phyloP scores from a whole-genome alignment of 1,140 invertebrate genomes.

The Venustaconcha ellipsiformis region DNA sequence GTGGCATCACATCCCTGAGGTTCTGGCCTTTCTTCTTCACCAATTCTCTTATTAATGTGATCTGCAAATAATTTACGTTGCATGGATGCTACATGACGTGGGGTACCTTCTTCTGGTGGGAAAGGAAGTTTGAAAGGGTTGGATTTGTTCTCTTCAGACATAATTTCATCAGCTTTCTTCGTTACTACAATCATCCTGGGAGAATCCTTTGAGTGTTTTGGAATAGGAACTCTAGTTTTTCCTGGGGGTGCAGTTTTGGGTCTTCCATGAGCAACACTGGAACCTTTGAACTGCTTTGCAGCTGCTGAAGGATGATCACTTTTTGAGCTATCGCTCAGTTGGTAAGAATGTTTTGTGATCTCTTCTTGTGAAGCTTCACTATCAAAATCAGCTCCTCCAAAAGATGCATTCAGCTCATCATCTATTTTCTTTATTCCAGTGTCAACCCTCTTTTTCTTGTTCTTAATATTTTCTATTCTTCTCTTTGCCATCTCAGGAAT shows the following conservation, averaged over 20 bases:
- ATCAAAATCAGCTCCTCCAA: conserved; percentile 45
- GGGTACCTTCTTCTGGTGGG: conserved; percentile 43
- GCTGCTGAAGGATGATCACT: conserved; percentile 23
- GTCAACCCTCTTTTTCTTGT: conserved; percentile 50
- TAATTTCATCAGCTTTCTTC: conserved; percentile 29
- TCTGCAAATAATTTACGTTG: conserved; percentile 51
- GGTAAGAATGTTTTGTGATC: conserved; percentile 22
- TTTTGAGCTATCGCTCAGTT: conserved; percentile 36
- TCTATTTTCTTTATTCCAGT: conserved; percentile 51
- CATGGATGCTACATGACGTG: conserved; percentile 40
- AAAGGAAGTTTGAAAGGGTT: conserved; percentile 54
- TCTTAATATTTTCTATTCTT: conserved; percentile 50
- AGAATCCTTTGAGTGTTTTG: conserved; percentile 45
- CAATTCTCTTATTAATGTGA: conserved; percentile 27
- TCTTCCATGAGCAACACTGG: conserved; percentile 18
- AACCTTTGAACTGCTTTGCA: conserved; percentile 16
- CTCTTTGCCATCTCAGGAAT: conserved; percentile 51
- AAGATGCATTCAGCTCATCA: conserved; percentile 39
- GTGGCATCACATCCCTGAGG: conserved; percentile 21
- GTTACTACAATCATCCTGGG: conserved; percentile 38
- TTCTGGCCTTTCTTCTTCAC: conserved; percentile 36
- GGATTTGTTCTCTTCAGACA: conserved; percentile 34
- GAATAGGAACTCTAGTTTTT: conserved; percentile 31
- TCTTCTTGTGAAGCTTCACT: conserved; percentile 17
- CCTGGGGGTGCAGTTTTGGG: conserved; percentile 42